Percentiles rank a stretch among this genome's conserved stretches.
phyloP scores from a whole-genome alignment of 2,113 vertebrate genomes.

The Coptodon rendalli region DNA sequence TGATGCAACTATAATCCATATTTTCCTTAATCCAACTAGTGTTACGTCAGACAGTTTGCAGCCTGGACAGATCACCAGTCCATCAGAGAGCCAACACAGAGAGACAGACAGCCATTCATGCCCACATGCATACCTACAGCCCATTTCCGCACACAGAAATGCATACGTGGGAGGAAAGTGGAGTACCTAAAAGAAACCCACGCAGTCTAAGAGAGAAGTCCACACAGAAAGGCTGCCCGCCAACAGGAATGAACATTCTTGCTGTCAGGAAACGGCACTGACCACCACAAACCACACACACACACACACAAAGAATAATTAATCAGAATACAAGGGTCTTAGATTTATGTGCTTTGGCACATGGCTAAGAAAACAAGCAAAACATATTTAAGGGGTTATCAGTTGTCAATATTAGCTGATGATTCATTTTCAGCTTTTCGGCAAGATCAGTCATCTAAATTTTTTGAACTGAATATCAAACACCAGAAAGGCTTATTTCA shows the following conservation, averaged over 20 bases:
- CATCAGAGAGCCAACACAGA: not conserved
- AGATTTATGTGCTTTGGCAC: not conserved
- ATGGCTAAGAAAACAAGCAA: not conserved
- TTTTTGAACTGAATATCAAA: not conserved
- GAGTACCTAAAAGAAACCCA: not conserved
- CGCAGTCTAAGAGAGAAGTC: not conserved
- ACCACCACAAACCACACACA: not conserved
- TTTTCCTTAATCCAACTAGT: not conserved
- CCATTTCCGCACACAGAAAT: not conserved
- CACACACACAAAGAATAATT: not conserved
- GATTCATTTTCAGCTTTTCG: not conserved
- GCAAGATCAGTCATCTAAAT: not conserved
- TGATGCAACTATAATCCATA: not conserved
- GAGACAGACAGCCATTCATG: not conserved
- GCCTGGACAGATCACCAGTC: not conserved
- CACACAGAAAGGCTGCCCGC: not conserved
- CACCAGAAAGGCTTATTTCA: not conserved
- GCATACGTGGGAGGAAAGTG: not conserved
- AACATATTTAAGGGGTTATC: not conserved
- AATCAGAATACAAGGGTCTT: not conserved
- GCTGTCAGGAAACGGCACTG: not conserved
- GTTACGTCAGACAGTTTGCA: not conserved
- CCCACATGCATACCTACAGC: not conserved
- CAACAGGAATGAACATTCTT: not conserved
- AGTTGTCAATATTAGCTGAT: not conserved